phyloP scores from a whole-genome alignment of 2,888 invertebrate genomes.

The Drosophila ochracea region DNA sequence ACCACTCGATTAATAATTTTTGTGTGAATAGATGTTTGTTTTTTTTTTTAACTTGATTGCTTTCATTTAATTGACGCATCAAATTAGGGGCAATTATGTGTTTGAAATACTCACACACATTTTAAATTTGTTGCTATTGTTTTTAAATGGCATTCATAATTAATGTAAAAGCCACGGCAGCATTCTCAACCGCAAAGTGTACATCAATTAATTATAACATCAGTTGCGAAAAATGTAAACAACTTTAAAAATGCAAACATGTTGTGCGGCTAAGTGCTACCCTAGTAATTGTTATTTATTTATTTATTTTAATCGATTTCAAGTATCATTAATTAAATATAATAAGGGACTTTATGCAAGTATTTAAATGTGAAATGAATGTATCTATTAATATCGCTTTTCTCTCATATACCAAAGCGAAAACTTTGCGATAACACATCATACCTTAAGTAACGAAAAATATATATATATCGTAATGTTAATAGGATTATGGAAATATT shows the following conservation, averaged over 20 bases:
- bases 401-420: not conserved
- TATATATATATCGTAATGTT: not conserved
- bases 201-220: conserved; percentile 73
- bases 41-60: conserved; percentile 24
- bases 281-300: not conserved
- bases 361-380: not conserved
- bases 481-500: not conserved
- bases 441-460: not conserved
- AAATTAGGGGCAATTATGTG: conserved; percentile 75
- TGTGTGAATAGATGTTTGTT: not conserved
- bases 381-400: not conserved
- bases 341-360: not conserved
- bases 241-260: conserved; percentile 1
- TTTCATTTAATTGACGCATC: conserved; percentile 59
- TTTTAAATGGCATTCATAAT: conserved; percentile 45
- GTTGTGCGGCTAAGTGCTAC: not conserved
- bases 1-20: conserved; percentile 1
- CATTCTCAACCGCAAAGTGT: conserved; percentile 49
- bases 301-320: not conserved
- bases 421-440: not conserved
- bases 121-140: conserved; percentile 33
- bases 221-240: conserved; percentile 15
- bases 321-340: not conserved
- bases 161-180: conserved; percentile 41
- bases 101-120: conserved; percentile 48